Percentiles rank a stretch among this genome's conserved stretches.
These are phyloP conservation scores for Pocota personata DNA, from an alignment of 2,888 invertebrate genomes.

Conservation along the genomic window DNA sequence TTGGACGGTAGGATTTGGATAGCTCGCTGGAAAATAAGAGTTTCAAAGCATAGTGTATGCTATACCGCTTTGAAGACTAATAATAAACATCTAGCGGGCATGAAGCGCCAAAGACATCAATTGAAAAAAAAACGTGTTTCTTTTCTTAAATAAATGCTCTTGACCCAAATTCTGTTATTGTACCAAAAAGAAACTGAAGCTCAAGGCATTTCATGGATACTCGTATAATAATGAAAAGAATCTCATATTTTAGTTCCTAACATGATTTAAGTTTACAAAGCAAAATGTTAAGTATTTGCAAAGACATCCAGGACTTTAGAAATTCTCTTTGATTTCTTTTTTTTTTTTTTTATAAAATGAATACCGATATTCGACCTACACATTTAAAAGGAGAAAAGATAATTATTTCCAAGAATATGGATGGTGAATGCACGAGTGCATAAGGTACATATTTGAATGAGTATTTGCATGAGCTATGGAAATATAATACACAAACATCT, in stretches of 20 bases:
- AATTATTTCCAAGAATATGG: not conserved
- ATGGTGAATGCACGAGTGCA: slow-evolving; percentile 2
- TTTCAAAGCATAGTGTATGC: no score
- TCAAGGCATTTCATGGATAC: not conserved
- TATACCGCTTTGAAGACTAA: no score
- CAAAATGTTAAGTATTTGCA: not conserved
- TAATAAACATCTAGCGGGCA: no score
- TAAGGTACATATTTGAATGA: slow-evolving; percentile 8
- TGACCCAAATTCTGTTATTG: not conserved
- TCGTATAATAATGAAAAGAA: not conserved
- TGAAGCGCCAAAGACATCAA: no score
- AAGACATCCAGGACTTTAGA: not conserved
- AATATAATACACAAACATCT: slow-evolving; percentile 11
- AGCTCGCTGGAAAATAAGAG: no score
- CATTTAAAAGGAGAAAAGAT: slow-evolving; percentile 14
- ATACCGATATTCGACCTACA: slow-evolving; percentile 30
- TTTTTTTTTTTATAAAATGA: slow-evolving; percentile 10
- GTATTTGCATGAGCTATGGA: slow-evolving; percentile 51
- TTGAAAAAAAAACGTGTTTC: not conserved
- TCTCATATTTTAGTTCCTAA: not conserved
- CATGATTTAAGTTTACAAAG: not conserved
- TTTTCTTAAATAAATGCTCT: not conserved
- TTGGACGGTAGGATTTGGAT: no score
- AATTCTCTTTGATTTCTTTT: slow-evolving; percentile 26
- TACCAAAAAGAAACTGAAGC: not conserved